Evolutionary conservation across 2,797 vertebrate species (phyloP).

Genomic region (Danio tinwini): DNA sequence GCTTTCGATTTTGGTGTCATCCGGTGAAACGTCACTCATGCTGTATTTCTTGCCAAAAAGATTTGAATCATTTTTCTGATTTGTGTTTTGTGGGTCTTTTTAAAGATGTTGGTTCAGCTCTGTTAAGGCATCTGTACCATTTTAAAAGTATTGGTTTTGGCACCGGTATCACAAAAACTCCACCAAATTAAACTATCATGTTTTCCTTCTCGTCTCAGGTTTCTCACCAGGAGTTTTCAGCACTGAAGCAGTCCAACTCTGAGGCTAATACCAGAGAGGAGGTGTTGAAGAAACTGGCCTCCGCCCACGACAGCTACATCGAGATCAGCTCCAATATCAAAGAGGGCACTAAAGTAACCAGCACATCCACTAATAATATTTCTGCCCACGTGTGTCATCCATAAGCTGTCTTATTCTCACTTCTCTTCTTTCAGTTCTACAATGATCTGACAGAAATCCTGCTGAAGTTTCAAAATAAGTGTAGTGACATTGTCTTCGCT

Average conservation of each 20-base stretch:
- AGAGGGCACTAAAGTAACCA: constrained; percentile 94
- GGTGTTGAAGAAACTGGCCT: constrained; percentile 94
- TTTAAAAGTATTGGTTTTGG: no score
- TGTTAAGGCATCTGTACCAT: no score
- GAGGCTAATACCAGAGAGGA: constrained; percentile 96
- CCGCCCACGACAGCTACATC: constrained; percentile 97
- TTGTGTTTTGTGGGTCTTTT: no score
- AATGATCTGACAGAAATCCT: constrained; percentile 97
- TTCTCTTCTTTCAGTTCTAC: constrained; percentile 85
- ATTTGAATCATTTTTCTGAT: no score
- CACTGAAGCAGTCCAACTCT: constrained; percentile 93
- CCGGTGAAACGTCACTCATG: no score
- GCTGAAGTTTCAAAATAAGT: constrained; percentile 97
- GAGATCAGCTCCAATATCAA: constrained; percentile 93
- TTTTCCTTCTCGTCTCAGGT: constrained; percentile 69
- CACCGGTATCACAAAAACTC: no score
- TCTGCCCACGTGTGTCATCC: constrained; percentile 45
- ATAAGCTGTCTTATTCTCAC: neutral
- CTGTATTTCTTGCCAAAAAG: no score
- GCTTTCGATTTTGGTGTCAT: no score
- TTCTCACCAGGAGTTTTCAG: constrained; percentile 95
- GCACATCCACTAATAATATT: constrained; percentile 51
- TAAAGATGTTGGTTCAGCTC: no score
- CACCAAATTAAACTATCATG: neutral
- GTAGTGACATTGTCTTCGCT: constrained; percentile 97